Evolutionary conservation across 23 tunicate genomes (phyloP).

Genomic region (Trididemnum miniatum): DNA sequence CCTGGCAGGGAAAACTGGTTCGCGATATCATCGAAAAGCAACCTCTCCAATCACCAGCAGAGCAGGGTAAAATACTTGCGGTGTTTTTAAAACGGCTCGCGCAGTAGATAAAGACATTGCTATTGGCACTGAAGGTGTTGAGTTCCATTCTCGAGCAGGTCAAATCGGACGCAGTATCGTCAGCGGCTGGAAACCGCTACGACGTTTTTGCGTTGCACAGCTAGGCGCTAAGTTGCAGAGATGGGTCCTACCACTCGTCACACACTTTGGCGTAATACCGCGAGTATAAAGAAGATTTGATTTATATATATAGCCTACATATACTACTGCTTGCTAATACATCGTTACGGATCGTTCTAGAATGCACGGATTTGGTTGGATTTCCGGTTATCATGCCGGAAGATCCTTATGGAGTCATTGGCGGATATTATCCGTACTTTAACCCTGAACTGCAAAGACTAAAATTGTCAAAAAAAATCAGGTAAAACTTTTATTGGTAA

Average conservation of each 20-base stretch:
- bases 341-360: conserved; percentile 26
- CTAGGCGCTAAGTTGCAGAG: too few relatives aligned
- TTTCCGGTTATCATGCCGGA: conserved; percentile 60
- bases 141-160: background rate
- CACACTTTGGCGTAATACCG: background rate
- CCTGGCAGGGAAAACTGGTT: conserved; percentile 50
- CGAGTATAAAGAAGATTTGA: background rate
- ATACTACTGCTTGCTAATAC: background rate
- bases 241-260: background rate
- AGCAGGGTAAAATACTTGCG: too few relatives aligned
- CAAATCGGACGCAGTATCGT: too few relatives aligned
- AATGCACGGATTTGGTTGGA: conserved; percentile 38
- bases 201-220: too few relatives aligned
- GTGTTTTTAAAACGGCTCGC: too few relatives aligned
- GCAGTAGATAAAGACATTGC: too few relatives aligned
- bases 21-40: background rate
- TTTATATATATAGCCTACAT: background rate
- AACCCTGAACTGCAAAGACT: conserved; percentile 50
- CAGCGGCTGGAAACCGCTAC: too few relatives aligned
- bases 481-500: too few relatives aligned
- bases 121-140: too few relatives aligned
- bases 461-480: too few relatives aligned
- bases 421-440: conserved; percentile 36
- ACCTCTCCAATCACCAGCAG: too few relatives aligned
- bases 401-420: conserved; percentile 63